phyloP scores from a whole-genome alignment of 2,797 vertebrate species.

The Octomys mimax region DNA sequence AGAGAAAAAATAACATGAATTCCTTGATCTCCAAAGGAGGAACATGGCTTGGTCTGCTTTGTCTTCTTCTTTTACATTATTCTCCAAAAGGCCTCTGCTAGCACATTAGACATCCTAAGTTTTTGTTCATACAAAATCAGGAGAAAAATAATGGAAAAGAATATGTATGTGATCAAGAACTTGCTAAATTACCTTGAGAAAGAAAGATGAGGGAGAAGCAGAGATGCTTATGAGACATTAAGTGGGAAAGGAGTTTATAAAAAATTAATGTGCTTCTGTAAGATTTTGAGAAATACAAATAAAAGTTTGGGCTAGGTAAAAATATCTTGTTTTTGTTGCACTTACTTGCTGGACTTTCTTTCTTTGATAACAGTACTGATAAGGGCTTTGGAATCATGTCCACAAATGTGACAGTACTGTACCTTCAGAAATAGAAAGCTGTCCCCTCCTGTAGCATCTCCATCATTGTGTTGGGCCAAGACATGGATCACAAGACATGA shows the following conservation, averaged over 20 bases:
- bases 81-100: background rate
- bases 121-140: conserved; percentile 14
- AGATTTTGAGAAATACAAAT: background rate
- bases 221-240: background rate
- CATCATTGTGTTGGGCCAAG: background rate
- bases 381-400: background rate
- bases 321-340: background rate
- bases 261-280: background rate
- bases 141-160: background rate
- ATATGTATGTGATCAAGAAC: background rate
- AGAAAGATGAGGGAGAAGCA: background rate
- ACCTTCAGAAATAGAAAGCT: background rate
- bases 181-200: conserved; percentile 16
- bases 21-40: background rate
- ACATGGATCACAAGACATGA: background rate
- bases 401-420: background rate
- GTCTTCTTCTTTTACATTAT: background rate
- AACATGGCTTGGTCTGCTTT: background rate
- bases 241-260: background rate
- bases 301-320: background rate
- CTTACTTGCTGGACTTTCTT: background rate
- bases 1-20: background rate
- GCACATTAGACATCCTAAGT: background rate
- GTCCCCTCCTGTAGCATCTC: background rate
- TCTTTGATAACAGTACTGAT: background rate